Evolutionary conservation across 2,888 invertebrate genomes (phyloP).

Genomic region (Nysson spinosus): DNA sequence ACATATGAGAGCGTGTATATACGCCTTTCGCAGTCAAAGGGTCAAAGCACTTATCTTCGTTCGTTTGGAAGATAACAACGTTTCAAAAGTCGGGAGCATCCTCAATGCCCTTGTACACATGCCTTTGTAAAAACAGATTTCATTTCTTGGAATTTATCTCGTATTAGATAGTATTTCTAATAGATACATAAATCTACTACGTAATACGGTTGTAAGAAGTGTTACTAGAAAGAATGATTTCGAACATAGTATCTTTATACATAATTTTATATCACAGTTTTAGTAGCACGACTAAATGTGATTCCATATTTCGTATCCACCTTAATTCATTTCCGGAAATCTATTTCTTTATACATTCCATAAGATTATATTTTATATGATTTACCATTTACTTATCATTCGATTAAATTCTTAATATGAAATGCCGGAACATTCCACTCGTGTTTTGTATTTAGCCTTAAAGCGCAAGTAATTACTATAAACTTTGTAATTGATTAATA

Average conservation of each 20-base stretch:
- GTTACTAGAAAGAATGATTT: too few species aligned
- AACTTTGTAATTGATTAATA: too few species aligned
- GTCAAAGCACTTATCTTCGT: constrained; percentile 43
- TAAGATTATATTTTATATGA: constrained; percentile 21
- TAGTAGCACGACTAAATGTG: not conserved
- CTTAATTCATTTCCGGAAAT: not conserved
- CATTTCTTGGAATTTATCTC: constrained; percentile 39
- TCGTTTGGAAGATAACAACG: constrained; percentile 31
- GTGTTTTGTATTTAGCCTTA: constrained; percentile 25
- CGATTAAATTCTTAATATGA: not conserved
- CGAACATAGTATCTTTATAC: too few species aligned
- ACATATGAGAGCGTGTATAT: too few species aligned
- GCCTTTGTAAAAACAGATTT: constrained; percentile 35
- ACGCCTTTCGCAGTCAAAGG: too few species aligned
- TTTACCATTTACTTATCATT: constrained; percentile 21
- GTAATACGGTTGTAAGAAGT: constrained; percentile 10
- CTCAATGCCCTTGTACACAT: constrained; percentile 34
- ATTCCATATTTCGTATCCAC: not conserved
- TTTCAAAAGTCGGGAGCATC: constrained; percentile 22
- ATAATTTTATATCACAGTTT: not conserved
- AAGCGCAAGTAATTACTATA: too few species aligned
- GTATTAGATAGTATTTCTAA: too few species aligned
- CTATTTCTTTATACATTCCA: constrained; percentile 43
- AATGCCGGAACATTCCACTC: constrained; percentile 49
- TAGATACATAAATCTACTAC: constrained; percentile 16